phyloP scores from a whole-genome alignment of 2,888 invertebrate genomes.

The Caenorhabditis sp. region DNA sequence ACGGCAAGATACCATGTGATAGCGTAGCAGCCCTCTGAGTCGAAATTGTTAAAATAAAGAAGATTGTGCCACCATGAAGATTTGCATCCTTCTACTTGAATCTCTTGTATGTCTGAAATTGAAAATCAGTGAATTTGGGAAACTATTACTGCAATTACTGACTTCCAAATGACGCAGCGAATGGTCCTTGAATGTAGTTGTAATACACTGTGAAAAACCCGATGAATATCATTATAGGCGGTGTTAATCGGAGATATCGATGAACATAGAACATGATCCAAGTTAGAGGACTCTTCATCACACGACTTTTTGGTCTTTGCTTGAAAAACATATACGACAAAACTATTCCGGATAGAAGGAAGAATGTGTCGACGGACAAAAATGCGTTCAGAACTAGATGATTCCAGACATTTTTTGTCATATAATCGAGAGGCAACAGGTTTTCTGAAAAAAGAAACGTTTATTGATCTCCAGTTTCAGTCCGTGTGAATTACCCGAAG shows the following conservation, averaged over 20 bases:
- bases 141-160: background rate
- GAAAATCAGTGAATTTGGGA: background rate
- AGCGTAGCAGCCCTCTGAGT: constrained; percentile 14
- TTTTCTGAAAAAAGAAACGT: constrained; percentile 35
- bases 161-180: constrained; percentile 19
- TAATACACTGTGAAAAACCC: constrained; percentile 33
- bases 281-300: constrained; percentile 18
- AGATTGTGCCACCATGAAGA: constrained; percentile 42
- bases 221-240: constrained; percentile 41
- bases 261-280: constrained; percentile 48
- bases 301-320: constrained; percentile 5
- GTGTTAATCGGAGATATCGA: constrained; percentile 37
- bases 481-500: no score
- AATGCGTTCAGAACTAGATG: constrained; percentile 45
- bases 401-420: constrained; percentile 34
- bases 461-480: no score
- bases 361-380: constrained; percentile 60
- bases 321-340: constrained; percentile 60
- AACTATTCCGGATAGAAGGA: constrained; percentile 59
- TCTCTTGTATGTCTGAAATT: constrained; percentile 21
- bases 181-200: constrained; percentile 25
- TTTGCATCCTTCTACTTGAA: constrained; percentile 21
- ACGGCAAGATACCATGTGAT: constrained; percentile 23
- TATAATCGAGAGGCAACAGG: constrained; percentile 14
- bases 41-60: constrained; percentile 50